A percentile compares a stretch with the other conserved stretches of the same genome.
phyloP scores from a whole-genome alignment of 2,113 vertebrate genomes.

The Oncorhynchus masou region DNA sequence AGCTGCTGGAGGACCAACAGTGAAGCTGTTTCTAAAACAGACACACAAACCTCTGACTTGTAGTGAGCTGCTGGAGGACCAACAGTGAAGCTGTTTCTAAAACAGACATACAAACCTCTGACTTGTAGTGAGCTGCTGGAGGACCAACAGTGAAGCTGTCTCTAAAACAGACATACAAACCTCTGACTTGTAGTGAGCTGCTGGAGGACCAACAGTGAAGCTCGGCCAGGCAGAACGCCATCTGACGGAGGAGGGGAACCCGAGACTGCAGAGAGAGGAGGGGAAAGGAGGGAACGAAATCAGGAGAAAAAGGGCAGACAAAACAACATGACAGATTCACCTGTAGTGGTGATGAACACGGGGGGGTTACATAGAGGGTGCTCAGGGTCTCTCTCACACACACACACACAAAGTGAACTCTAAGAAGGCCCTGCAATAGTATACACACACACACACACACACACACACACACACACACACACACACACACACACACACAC shows the following conservation, averaged over 20 bases:
- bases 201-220: slow-evolving; percentile 94
- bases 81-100: no score
- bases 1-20: no score
- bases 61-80: slow-evolving; percentile 37
- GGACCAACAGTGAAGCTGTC: slow-evolving; percentile 87
- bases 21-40: no score
- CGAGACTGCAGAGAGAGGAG: slow-evolving; percentile 48
- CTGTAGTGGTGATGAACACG: background rate
- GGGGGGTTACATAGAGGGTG: no score
- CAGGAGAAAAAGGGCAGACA: slow-evolving; percentile 4
- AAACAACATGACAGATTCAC: slow-evolving; percentile 31
- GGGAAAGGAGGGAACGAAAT: slow-evolving; percentile 36
- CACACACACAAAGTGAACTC: background rate
- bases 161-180: slow-evolving; percentile 51
- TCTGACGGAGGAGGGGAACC: slow-evolving; percentile 69
- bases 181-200: slow-evolving; percentile 80
- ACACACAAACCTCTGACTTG: slow-evolving; percentile 55
- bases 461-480: background rate
- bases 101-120: no score
- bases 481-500: no score
- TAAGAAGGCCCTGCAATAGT: no score
- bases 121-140: slow-evolving; percentile 73
- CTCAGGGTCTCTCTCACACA: background rate
- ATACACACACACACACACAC: background rate
- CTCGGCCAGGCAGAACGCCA: slow-evolving; percentile 95